Evolutionary conservation across 1,140 invertebrate species (phyloP).

Genomic region (Heterodera carotae): DNA sequence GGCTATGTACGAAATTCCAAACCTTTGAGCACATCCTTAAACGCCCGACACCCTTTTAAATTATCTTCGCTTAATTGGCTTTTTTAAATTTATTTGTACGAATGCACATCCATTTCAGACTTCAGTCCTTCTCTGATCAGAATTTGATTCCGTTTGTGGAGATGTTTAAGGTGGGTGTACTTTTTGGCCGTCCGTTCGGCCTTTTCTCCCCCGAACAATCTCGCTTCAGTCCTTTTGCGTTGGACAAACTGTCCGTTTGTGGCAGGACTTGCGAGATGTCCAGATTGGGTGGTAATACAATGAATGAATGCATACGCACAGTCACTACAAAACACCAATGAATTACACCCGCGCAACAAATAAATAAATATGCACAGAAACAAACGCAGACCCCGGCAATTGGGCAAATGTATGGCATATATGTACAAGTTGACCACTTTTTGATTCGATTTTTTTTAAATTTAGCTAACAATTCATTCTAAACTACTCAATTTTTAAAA

Average conservation of each 20-base stretch:
- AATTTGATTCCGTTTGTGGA: slow-evolving; percentile 61
- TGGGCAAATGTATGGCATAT: too few relatives aligned
- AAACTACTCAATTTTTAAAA: too few relatives aligned
- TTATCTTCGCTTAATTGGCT: too few relatives aligned
- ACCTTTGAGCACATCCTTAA: too few relatives aligned
- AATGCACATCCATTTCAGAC: slow-evolving; percentile 16
- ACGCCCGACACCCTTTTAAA: too few relatives aligned
- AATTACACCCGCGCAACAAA: neutral
- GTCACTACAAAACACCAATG: neutral
- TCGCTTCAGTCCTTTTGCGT: slow-evolving; percentile 60
- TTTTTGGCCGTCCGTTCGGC: slow-evolving; percentile 5
- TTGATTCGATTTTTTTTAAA: too few relatives aligned
- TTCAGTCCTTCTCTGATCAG: slow-evolving; percentile 49
- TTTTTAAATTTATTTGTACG: too few relatives aligned
- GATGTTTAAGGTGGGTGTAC: slow-evolving; percentile 52
- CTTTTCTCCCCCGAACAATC: slow-evolving; percentile 23
- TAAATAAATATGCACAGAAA: neutral
- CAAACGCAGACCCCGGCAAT: neutral
- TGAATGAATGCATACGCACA: neutral
- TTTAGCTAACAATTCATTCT: too few relatives aligned
- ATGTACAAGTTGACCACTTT: too few relatives aligned
- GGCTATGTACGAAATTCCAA: too few relatives aligned
- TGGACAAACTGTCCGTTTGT: slow-evolving; percentile 54
- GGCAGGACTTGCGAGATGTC: slow-evolving; percentile 55
- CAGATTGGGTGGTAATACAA: slow-evolving; percentile 47